Conservation (phyloP, 2,888 invertebrate species). For the Platycnemis pennipes region DNA sequence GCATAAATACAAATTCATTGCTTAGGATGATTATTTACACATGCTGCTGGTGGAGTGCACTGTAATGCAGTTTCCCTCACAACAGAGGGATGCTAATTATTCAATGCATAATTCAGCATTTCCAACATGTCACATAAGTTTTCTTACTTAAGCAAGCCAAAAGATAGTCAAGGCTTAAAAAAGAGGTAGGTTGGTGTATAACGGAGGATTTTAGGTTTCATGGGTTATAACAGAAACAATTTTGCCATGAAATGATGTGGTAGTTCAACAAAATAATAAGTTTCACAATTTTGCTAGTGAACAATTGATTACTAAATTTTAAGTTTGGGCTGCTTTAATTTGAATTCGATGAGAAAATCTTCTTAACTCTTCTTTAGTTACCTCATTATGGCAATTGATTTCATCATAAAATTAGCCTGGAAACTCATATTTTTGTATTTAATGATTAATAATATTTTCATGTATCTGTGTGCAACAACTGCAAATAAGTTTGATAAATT, state of each 20-base stretch:
- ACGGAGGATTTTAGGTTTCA: constrained; percentile 35
- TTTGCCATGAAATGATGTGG: background rate
- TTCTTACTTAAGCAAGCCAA: constrained; percentile 50
- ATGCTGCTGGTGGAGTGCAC: constrained; percentile 51
- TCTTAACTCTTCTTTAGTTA: background rate
- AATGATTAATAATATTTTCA: background rate
- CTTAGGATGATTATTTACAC: constrained; percentile 63
- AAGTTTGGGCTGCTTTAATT: background rate
- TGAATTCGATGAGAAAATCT: background rate
- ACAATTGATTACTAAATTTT: background rate
- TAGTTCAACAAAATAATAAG: background rate
- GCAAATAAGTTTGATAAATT: background rate
- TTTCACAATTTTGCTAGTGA: background rate
- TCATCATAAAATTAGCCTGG: background rate
- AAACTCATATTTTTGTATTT: background rate
- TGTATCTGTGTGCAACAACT: too few relatives aligned
- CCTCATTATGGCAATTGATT: background rate
- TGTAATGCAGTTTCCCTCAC: constrained; percentile 34
- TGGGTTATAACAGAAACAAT: background rate
- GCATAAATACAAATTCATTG: constrained; percentile 66
- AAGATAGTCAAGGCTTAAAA: constrained; percentile 50
- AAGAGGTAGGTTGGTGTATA: constrained; percentile 65
- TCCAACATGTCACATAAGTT: constrained; percentile 29
- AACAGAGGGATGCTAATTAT: constrained; percentile 27
- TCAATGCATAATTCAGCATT: constrained; percentile 26